Evolutionary conservation across 2,797 vertebrate species (phyloP), one percentile per base, ranked within the genome.

Genomic region (Tangara arthus): DNA sequence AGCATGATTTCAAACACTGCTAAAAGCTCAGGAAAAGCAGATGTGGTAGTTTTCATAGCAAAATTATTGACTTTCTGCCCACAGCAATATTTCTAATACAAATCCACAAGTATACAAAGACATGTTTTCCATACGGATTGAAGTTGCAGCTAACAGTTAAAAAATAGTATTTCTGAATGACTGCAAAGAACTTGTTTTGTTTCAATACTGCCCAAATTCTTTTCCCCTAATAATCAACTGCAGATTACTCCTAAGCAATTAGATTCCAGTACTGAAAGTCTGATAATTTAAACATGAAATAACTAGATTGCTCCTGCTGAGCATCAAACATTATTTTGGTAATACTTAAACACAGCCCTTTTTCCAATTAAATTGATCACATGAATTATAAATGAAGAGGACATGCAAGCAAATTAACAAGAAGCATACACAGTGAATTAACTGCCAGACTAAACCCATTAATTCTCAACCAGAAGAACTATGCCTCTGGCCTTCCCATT

Each of bases 281-380:
- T 28, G 28, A 27, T 64, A 65, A 87, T 41, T 78, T 75, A 47
- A 87, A 82, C 12, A 68, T 37, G 60, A 89, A 91, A 65, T 57
- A 87, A 84, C 30, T 49, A 18, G 12, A 86, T 30, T 30, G 37
- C 21, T 89, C 46, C 84, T 63, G 41, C 34, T 77, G 60, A 95
- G 76, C 63, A 82, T 60, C 59, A 92, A 63, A 55, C 37, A 28
- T 50, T 63, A 61, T 64, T 92, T 70, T 70, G 32, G 15, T 73
- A 84, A 82, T 24, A 71, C 12, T 44, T 53, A 72, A 41, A 64
- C 64, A 94, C 13, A 78, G 55, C 6, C 65, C 42, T 69, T 89
- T 69, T 76, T 72, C 87, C 60, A 93, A 71, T 82, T 93, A 73
- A 95, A 85, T 11, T 18, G 37, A 73, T 93, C 53, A 83, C n/a